Percentiles rank a stretch among this genome's conserved stretches.
These are phyloP conservation scores for Oncorhynchus gorbuscha DNA, from an alignment of 2,113 vertebrate species.

Conservation along the genomic window DNA sequence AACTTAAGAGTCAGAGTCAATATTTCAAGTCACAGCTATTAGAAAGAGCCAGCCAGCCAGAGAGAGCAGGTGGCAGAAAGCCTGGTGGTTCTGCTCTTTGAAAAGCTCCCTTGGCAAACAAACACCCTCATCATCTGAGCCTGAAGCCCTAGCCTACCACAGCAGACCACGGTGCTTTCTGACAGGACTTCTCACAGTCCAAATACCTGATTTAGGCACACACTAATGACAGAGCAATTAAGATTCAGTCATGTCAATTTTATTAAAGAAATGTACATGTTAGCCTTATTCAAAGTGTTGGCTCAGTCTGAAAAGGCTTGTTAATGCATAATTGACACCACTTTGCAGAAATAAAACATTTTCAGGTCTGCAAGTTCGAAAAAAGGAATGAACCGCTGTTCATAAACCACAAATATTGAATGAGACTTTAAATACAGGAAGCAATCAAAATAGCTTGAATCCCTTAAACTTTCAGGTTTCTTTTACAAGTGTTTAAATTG, in stretches of 20 bases:
- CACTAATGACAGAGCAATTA: neutral
- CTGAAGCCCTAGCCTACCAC: no score
- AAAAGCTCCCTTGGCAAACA: no score
- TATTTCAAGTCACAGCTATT: no score
- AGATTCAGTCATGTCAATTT: neutral
- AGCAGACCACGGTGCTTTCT: neutral
- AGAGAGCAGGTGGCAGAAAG: no score
- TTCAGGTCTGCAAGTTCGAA: neutral
- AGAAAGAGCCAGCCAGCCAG: no score
- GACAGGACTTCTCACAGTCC: neutral
- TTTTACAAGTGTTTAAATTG: neutral
- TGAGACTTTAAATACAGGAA: conserved; percentile 9
- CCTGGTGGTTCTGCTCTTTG: no score
- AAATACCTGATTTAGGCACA: neutral
- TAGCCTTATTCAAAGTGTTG: neutral
- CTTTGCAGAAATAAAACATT: neutral
- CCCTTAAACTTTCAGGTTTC: neutral
- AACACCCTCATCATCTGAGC: no score
- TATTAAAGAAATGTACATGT: neutral
- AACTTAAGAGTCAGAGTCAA: no score
- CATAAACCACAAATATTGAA: neutral
- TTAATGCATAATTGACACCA: neutral
- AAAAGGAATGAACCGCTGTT: neutral
- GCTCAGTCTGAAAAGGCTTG: neutral
- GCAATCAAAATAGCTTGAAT: conserved; percentile 1